These are phyloP conservation scores for Microcebus tavaratra DNA, from an alignment of 2,113 vertebrate genomes.

Conservation along the genomic window DNA sequence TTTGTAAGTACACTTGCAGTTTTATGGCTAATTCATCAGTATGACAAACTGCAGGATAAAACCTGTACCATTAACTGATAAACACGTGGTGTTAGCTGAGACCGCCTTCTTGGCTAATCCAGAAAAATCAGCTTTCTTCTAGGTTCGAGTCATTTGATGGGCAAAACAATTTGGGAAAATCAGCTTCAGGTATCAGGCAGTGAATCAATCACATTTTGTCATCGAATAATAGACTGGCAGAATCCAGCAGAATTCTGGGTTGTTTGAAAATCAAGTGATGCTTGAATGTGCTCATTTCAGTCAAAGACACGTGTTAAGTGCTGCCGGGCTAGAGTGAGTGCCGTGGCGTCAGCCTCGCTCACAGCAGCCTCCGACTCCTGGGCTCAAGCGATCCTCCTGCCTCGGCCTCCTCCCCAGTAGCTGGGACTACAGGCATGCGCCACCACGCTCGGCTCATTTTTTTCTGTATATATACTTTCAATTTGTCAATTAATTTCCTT, in stretches of 20 bases:
- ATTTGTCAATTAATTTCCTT: no score
- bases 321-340: no score
- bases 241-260: background rate
- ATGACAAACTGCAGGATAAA: background rate
- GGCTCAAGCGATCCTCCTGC: no score
- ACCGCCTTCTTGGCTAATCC: background rate
- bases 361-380: no score
- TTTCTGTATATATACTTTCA: no score
- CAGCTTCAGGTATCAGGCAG: slow-evolving; percentile 51
- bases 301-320: background rate
- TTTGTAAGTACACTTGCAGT: background rate
- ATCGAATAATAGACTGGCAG: slow-evolving; percentile 21
- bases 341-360: no score
- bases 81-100: background rate
- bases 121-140: slow-evolving; percentile 52
- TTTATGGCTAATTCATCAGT: background rate
- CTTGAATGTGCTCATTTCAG: background rate
- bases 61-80: background rate
- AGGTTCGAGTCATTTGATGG: slow-evolving; percentile 58
- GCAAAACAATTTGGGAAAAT: slow-evolving; percentile 29
- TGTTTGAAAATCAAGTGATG: background rate
- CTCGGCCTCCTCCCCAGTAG: no score
- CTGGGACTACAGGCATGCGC: no score
- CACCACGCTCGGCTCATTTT: no score
- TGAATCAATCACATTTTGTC: slow-evolving; percentile 68